These are phyloP conservation scores for Cichlasoma orientale DNA, from an alignment of 2,797 vertebrate genomes.

Conservation along the genomic window DNA sequence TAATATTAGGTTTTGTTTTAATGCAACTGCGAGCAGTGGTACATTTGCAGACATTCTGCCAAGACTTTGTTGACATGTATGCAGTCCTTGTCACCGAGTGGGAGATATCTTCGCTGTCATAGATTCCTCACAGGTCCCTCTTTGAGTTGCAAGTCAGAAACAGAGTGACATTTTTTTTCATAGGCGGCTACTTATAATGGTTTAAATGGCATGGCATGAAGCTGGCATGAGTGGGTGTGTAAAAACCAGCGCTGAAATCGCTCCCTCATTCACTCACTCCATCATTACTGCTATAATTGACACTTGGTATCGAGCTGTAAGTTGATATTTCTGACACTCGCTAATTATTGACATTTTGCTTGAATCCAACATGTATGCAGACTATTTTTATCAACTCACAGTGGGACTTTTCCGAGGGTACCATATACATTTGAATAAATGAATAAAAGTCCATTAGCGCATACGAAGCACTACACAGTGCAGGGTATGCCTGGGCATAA, in stretches of 20 bases:
- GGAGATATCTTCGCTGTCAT: not conserved
- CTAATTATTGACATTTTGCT: constrained; percentile 2
- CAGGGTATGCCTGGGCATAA: not conserved
- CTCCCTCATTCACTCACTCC: constrained; percentile 1
- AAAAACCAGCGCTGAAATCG: not conserved
- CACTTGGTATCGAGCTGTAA: constrained; percentile 2
- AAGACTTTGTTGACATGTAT: not conserved
- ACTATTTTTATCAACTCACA: not conserved
- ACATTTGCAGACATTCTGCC: not conserved
- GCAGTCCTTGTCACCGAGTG: not conserved
- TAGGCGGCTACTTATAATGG: not conserved
- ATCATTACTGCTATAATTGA: constrained; percentile 9
- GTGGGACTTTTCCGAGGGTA: not conserved
- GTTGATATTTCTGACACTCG: constrained; percentile 4
- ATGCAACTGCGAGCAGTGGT: not conserved
- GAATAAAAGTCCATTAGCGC: not conserved
- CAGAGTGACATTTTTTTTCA: not conserved
- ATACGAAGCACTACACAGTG: not conserved
- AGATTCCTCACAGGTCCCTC: not conserved
- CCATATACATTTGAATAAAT: not conserved
- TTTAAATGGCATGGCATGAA: constrained; percentile 4
- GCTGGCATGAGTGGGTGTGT: not conserved
- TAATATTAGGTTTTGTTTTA: not conserved
- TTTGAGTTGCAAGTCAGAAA: not conserved
- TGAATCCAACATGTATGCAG: constrained; percentile 1